Percentiles rank a stretch among this genome's conserved stretches.
Evolutionary conservation across 2,797 vertebrate species (phyloP).

Genomic region (Centroberyx gerrardi): DNA sequence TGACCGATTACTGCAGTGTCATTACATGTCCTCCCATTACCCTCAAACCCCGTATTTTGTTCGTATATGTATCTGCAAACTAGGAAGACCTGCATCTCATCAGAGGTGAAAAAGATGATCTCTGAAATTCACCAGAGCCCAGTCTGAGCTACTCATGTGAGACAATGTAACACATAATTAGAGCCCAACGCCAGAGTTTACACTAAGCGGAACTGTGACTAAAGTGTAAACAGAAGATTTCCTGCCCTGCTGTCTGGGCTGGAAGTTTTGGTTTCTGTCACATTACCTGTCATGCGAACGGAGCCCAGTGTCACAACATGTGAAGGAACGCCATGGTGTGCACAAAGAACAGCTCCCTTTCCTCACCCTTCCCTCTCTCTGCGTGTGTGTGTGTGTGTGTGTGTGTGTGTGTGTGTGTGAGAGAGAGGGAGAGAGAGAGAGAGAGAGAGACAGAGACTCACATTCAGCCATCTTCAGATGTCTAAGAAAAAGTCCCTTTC

Average conservation of each 20-base stretch:
- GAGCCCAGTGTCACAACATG: conserved; percentile 8
- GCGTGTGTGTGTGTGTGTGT: background rate
- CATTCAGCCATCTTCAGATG: conserved; percentile 2
- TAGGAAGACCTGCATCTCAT: background rate
- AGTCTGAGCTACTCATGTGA: conserved; percentile 5
- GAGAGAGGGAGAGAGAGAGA: background rate
- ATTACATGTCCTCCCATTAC: conserved; percentile 5
- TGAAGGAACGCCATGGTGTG: conserved; percentile 20
- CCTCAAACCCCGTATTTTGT: background rate
- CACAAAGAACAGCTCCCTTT: conserved; percentile 30
- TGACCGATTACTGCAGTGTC: background rate
- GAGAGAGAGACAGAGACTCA: conserved; percentile 1
- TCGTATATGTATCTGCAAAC: background rate
- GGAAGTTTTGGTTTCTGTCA: conserved; percentile 55
- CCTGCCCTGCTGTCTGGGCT: conserved; percentile 46
- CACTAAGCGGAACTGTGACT: conserved; percentile 29
- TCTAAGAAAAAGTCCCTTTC: conserved; percentile 22
- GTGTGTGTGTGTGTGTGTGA: conserved; percentile 2
- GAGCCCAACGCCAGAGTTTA: conserved; percentile 40
- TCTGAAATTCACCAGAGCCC: conserved; percentile 29
- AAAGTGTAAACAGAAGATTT: conserved; percentile 63
- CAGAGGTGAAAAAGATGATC: conserved; percentile 11
- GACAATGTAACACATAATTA: conserved; percentile 31
- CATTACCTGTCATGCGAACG: conserved; percentile 37
- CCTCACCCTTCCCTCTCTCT: background rate